A percentile compares a stretch with the other conserved stretches of the same genome.
phyloP scores from a whole-genome alignment of 1,140 invertebrate species.

The Papilio helenus region DNA sequence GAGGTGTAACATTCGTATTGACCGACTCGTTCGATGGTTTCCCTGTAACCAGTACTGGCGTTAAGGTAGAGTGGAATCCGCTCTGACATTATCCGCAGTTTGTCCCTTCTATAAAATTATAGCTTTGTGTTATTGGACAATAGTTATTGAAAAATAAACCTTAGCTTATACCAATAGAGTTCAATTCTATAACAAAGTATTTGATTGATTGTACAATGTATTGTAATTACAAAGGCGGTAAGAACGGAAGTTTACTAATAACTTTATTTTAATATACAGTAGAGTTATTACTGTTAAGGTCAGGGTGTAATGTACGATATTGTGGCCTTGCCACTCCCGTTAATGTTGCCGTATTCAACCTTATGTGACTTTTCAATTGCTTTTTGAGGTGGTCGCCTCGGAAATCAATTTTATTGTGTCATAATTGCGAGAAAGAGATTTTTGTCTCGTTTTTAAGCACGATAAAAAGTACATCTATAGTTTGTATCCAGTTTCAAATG shows the following conservation, averaged over 20 bases:
- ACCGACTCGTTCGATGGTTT: no score
- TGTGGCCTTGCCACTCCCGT: slow-evolving; percentile 44
- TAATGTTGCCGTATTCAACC: slow-evolving; percentile 41
- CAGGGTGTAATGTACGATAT: slow-evolving; percentile 46
- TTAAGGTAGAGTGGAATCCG: no score
- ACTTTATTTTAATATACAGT: slow-evolving; percentile 27
- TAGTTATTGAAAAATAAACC: not conserved
- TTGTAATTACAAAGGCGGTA: slow-evolving; percentile 16
- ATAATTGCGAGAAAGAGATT: no score
- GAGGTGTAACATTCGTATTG: no score
- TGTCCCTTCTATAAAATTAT: not conserved
- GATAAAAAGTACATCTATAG: no score
- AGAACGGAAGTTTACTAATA: slow-evolving; percentile 29
- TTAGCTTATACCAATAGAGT: not conserved
- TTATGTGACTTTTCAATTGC: not conserved
- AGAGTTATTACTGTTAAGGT: slow-evolving; percentile 40
- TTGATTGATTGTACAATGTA: slow-evolving; percentile 1
- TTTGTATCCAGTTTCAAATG: no score
- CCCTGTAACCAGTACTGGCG: no score
- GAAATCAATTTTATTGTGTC: no score
- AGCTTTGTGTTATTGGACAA: not conserved
- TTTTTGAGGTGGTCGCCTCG: no score
- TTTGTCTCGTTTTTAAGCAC: no score
- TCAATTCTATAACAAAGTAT: not conserved
- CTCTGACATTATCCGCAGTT: not conserved